phyloP scores from a whole-genome alignment of 2,888 invertebrate species.

The Eupithecia exiguata region DNA sequence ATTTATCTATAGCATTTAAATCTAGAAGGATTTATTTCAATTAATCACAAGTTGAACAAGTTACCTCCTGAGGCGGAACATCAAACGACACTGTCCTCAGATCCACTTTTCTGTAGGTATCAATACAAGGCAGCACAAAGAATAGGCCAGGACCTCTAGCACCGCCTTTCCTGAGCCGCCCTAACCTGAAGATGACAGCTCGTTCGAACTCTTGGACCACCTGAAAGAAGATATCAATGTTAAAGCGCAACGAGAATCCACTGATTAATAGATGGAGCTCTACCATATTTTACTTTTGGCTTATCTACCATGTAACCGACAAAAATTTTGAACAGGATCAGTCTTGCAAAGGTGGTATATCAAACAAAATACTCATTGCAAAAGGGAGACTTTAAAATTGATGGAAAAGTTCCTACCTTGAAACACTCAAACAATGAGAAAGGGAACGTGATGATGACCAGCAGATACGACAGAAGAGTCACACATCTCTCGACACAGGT shows the following conservation, averaged over 20 bases:
- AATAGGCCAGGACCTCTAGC: slow-evolving; percentile 95
- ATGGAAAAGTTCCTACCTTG: slow-evolving; percentile 86
- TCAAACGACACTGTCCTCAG: slow-evolving; percentile 97
- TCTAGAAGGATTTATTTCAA: neutral
- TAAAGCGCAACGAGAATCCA: neutral
- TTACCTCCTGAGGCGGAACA: slow-evolving; percentile 97
- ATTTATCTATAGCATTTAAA: neutral
- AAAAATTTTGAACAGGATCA: neutral
- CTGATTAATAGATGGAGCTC: neutral
- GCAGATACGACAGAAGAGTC: slow-evolving; percentile 87
- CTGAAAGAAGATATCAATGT: slow-evolving; percentile 57
- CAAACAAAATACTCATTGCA: too few species aligned
- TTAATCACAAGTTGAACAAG: neutral
- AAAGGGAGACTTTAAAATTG: too few species aligned
- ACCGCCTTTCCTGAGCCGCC: slow-evolving; percentile 89
- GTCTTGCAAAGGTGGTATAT: neutral
- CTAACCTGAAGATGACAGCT: slow-evolving; percentile 94
- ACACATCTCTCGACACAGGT: slow-evolving; percentile 90
- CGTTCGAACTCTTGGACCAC: slow-evolving; percentile 94
- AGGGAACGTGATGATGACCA: slow-evolving; percentile 91
- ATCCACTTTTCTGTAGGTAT: slow-evolving; percentile 96
- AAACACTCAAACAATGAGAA: slow-evolving; percentile 93
- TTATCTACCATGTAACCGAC: neutral
- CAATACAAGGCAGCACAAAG: slow-evolving; percentile 97
- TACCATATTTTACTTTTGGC: neutral